Conservation (phyloP, 2,113 vertebrate species). For the Albula glossodonta region DNA sequence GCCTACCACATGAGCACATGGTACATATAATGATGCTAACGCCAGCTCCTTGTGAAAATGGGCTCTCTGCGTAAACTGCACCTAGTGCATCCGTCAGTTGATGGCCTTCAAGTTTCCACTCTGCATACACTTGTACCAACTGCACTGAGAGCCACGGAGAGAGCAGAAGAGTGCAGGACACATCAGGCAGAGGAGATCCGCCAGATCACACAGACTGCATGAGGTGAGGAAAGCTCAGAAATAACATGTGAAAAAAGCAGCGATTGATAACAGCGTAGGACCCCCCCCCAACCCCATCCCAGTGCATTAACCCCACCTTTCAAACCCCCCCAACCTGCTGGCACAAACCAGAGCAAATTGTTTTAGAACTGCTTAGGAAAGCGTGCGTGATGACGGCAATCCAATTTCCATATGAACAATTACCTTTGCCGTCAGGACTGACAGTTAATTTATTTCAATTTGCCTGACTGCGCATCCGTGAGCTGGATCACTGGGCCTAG, state of each 20-base stretch:
- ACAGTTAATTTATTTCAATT: conserved; percentile 78
- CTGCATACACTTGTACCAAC: too few species aligned
- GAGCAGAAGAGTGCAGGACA: too few species aligned
- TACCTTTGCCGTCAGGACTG: conserved; percentile 64
- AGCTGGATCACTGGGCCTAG: conserved; percentile 47
- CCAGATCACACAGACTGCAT: too few species aligned
- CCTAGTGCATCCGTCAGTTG: too few species aligned
- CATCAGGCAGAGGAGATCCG: too few species aligned
- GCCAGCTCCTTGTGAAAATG: too few species aligned
- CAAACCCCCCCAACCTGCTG: too few species aligned
- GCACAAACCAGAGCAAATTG: conserved; percentile 39
- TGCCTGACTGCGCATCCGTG: conserved; percentile 60
- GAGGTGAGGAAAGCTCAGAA: conserved; percentile 27
- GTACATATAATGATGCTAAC: too few species aligned
- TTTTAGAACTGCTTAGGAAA: conserved; percentile 51
- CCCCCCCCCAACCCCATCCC: conserved; percentile 21
- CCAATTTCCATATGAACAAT: conserved; percentile 76
- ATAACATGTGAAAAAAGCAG: neutral
- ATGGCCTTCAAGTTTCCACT: too few species aligned
- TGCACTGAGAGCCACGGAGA: too few species aligned
- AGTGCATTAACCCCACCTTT: neutral
- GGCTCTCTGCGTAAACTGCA: too few species aligned
- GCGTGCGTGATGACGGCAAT: conserved; percentile 60
- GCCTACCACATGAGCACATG: too few species aligned
- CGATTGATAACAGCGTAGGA: neutral